Percentiles rank a stretch among this genome's conserved stretches.
Conservation (phyloP, 2,888 invertebrate genomes). For the Matsumyia berberina region DNA sequence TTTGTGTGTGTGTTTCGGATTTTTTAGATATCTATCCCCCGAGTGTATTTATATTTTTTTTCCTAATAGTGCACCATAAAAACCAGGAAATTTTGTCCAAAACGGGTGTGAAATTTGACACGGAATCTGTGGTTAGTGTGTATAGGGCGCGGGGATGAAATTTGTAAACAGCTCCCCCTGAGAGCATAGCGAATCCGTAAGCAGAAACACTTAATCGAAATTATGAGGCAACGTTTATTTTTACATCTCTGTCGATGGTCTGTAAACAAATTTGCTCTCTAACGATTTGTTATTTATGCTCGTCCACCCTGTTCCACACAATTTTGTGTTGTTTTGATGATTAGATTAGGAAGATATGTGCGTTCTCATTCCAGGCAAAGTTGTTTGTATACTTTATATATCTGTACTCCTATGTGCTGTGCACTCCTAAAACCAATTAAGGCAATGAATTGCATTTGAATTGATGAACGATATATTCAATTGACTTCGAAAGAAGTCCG, state of each 20-base stretch:
- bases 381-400: not conserved
- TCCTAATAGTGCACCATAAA: not conserved
- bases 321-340: not conserved
- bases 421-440: constrained; percentile 8
- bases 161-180: constrained; percentile 3
- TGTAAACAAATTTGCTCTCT: constrained; percentile 36
- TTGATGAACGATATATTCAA: not conserved
- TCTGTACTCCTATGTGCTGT: not conserved
- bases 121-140: constrained; percentile 1
- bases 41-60: not conserved
- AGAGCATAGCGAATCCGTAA: not conserved
- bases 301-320: not conserved
- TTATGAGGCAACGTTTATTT: constrained; percentile 65
- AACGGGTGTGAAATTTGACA: constrained; percentile 35
- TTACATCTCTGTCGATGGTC: constrained; percentile 32
- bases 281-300: constrained; percentile 3
- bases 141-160: constrained; percentile 2
- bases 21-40: not conserved
- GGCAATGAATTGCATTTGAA: constrained; percentile 8
- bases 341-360: constrained; percentile 8
- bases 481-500: not conserved
- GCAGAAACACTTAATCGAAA: constrained; percentile 15
- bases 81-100: not conserved
- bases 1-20: constrained; percentile 8
- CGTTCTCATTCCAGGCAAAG: not conserved